Evolutionary conservation across 2,888 invertebrate genomes (phyloP), one percentile per base, ranked within the genome.

Genomic region (Caenorhabditis sinica): DNA sequence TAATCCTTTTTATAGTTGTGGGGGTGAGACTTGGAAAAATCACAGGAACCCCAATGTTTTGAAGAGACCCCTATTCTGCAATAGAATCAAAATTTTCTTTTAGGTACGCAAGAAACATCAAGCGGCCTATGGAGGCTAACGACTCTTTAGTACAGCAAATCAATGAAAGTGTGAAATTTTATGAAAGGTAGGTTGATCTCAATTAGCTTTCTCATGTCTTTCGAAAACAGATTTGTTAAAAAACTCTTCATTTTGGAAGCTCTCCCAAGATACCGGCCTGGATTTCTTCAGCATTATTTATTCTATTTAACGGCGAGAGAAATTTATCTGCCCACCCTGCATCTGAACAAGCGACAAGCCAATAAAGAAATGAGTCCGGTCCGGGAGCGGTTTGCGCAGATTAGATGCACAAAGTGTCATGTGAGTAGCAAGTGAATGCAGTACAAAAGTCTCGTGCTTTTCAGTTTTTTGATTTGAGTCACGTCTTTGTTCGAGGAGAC

Each of bases 401-500:
- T 63, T 4, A 43, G 23, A 1, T 63, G 63, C 25, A 15, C 2
- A 11, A 63, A 63, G 17, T 61, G 61, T 60, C 30, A 33, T 17
- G 58, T 60, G n/a, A 33, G 33, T 53, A 20, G 20, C 20, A 60
- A 15, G 25, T 23, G n/a, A n/a, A n/a, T n/a, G n/a, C n/a, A n/a
- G 33, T 33, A 33, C 33, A 33, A 33, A 33, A 56, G 2, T 56
- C 9, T 1, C 13, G 4, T 25, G 3, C 1, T 23, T 69, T 79
- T 33, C 79, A 79, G 71, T 36, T 71, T 9, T 79, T 79, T 23
- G 80, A 80, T 6, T 2, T 80, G 2, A 56, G 80, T 58, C 72
- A 56, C 53, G 6, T 66, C 0, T 81, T 81, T 17, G 5, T 68
- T 0, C 49, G 68, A 5, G 58, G 33, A 9, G 58, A 82, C 13